phyloP scores from a whole-genome alignment of 2,888 invertebrate genomes.

The Julus scandinavius region DNA sequence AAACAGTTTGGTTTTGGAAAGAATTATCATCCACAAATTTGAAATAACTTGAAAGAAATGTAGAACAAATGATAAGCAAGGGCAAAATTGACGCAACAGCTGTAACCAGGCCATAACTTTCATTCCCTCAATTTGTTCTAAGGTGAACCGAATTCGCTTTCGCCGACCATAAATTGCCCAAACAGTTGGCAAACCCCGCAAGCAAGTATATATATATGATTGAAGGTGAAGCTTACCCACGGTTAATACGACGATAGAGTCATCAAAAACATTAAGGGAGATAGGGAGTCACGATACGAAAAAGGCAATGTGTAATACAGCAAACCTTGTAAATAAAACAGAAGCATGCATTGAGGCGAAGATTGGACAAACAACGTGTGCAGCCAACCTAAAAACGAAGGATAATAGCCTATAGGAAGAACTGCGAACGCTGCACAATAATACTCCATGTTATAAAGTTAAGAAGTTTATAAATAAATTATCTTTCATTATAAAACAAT shows the following conservation, averaged over 20 bases:
- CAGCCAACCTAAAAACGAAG: not conserved
- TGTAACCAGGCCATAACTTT: not conserved
- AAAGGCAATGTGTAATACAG: not conserved
- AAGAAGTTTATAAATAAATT: not conserved
- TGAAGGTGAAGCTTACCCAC: not conserved
- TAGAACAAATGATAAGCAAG: not conserved
- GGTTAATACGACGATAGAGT: not conserved
- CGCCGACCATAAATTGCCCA: not conserved
- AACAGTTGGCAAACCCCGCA: not conserved
- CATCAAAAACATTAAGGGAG: not conserved
- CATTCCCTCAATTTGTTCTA: not conserved
- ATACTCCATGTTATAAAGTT: not conserved
- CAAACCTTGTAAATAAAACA: not conserved
- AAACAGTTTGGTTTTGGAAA: not conserved
- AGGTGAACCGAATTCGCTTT: not conserved
- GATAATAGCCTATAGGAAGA: not conserved
- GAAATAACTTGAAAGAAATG: not conserved
- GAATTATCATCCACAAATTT: not conserved
- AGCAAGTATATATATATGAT: not conserved
- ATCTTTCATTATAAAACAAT: not conserved
- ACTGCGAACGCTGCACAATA: not conserved
- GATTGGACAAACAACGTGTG: not conserved
- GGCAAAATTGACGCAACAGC: not conserved
- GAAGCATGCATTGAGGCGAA: not conserved
- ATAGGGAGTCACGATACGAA: not conserved